Conservation (phyloP, 2,888 invertebrate species). For the Platycheirus albimanus region DNA sequence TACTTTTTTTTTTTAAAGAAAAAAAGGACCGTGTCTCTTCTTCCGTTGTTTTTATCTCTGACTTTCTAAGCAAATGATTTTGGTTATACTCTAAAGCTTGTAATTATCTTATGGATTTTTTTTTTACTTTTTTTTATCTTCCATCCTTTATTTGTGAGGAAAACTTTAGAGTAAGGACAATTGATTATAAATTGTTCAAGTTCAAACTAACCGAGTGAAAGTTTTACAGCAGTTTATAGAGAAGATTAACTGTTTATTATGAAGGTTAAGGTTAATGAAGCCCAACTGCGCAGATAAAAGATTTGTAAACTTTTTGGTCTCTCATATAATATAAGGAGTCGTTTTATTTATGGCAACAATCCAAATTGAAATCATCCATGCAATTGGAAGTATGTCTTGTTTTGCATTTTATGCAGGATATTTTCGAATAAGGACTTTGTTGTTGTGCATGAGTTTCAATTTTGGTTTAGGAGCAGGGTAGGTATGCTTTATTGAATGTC, state of each 20-base stretch:
- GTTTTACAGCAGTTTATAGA: neutral
- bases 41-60: neutral
- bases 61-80: neutral
- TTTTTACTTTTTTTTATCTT: neutral
- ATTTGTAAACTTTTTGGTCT: neutral
- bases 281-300: neutral
- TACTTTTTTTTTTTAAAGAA: no score
- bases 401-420: no score
- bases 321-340: neutral
- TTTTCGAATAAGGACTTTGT: no score
- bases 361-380: no score
- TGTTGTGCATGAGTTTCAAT: no score
- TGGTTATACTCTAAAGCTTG: neutral
- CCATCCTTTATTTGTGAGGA: neutral
- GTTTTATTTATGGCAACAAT: neutral
- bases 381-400: no score
- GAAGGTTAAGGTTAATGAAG: neutral
- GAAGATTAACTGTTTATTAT: no score
- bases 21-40: neutral
- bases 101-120: neutral
- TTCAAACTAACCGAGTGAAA: neutral
- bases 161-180: neutral
- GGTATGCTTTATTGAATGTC: no score
- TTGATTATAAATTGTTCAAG: neutral
- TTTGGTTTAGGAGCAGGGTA: no score